phyloP scores from a whole-genome alignment of 2,888 invertebrate genomes.

The Orchesellides sinensis region DNA sequence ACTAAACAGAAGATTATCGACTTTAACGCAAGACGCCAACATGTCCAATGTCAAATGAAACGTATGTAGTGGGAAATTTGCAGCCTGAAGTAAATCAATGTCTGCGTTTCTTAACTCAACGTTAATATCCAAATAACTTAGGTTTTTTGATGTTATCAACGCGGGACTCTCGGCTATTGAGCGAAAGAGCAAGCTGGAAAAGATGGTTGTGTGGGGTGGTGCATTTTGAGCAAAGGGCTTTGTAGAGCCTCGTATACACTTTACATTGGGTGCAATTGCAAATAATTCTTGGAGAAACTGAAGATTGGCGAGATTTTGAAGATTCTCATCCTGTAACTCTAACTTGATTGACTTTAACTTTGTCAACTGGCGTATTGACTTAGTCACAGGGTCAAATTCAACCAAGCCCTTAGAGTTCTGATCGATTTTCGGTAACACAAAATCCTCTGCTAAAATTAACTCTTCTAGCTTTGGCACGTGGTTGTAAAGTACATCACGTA shows the following conservation, averaged over 20 bases:
- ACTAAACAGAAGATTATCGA: slow-evolving; percentile 29
- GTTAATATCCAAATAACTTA: slow-evolving; percentile 44
- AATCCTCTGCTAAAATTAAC: slow-evolving; percentile 45
- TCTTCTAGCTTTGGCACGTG: slow-evolving; percentile 49
- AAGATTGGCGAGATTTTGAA: slow-evolving; percentile 53
- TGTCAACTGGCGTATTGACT: slow-evolving; percentile 4
- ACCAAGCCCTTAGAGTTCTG: slow-evolving; percentile 11
- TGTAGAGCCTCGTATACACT: slow-evolving; percentile 35
- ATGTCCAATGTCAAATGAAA: slow-evolving; percentile 50
- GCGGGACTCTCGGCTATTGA: slow-evolving; percentile 25
- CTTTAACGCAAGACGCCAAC: slow-evolving; percentile 19
- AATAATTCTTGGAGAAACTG: slow-evolving; percentile 53
- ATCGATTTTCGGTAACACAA: slow-evolving; percentile 48
- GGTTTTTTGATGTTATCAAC: background rate
- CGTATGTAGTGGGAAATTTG: slow-evolving; percentile 37
- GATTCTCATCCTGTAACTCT: slow-evolving; percentile 48
- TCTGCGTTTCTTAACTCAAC: slow-evolving; percentile 54
- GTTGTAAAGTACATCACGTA: slow-evolving; percentile 33
- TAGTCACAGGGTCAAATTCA: slow-evolving; percentile 23
- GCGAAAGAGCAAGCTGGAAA: slow-evolving; percentile 54
- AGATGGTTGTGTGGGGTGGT: slow-evolving; percentile 48
- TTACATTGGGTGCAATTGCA: slow-evolving; percentile 48
- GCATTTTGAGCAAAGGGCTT: slow-evolving; percentile 28
- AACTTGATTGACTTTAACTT: slow-evolving; percentile 36
- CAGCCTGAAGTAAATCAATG: slow-evolving; percentile 44